Conservation (phyloP, 2,888 invertebrate species). For the Didymodactylos carnosus region DNA sequence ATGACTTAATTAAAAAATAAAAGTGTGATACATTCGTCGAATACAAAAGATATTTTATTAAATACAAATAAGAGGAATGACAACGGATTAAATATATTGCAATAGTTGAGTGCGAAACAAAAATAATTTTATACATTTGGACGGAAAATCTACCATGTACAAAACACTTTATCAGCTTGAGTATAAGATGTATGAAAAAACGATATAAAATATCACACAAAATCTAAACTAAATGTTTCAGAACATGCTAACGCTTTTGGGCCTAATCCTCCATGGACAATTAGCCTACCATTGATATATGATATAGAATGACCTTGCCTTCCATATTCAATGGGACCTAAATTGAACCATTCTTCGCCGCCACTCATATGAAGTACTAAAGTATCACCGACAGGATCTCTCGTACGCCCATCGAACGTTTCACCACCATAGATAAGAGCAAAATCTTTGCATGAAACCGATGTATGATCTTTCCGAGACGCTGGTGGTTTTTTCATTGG, state of each 20-base stretch:
- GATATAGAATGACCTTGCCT: constrained; percentile 26
- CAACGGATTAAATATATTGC: too few relatives aligned
- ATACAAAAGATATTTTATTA: too few relatives aligned
- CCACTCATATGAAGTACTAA: constrained; percentile 21
- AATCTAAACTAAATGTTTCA: constrained; percentile 16
- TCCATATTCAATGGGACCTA: constrained; percentile 20
- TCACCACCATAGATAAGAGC: constrained; percentile 31
- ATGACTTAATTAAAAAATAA: too few relatives aligned
- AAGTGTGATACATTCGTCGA: too few relatives aligned
- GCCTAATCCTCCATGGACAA: constrained; percentile 28
- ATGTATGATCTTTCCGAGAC: constrained; percentile 27
- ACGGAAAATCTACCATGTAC: too few relatives aligned
- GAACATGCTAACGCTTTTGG: constrained; percentile 19
- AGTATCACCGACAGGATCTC: constrained; percentile 29
- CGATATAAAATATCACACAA: neutral
- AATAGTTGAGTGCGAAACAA: too few relatives aligned
- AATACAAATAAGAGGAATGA: too few relatives aligned
- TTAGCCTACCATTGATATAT: constrained; percentile 19
- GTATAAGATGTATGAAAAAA: too few relatives aligned
- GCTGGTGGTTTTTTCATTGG: constrained; percentile 24
- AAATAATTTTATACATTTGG: too few relatives aligned
- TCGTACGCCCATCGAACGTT: constrained; percentile 28
- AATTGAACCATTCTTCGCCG: constrained; percentile 20
- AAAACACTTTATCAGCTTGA: too few relatives aligned
- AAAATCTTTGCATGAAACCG: constrained; percentile 19